Base-by-base conservation (phyloP, 64 coral and sea anemone genomes). In the Hydrozoanthus tunicans region DNA sequence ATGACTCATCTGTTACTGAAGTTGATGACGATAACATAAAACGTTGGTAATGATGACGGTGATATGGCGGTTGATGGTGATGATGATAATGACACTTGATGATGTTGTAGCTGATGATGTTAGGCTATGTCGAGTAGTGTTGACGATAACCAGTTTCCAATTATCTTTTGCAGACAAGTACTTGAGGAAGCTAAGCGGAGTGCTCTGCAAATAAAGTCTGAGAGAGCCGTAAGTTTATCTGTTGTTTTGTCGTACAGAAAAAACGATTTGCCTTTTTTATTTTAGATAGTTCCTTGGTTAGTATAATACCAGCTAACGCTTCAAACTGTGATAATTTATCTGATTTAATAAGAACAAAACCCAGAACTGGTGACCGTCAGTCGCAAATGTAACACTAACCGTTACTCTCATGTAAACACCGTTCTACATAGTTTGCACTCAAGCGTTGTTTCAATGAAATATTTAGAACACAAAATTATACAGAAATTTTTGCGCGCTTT, bases 181-280 rank as follows among this genome's bases (percentile, higher is more conserved):
- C 52, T 86, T 3, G 83, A 86, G 25, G 83, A 86, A 59, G 54
- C 65, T 86, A 86, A 86, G 72, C 83, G 83, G 23, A 86, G 9
- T 56, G 65, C 83, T 0, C 59, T 86, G 53, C 83, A 86, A 86
- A 73, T 86, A 15, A 86, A 86, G 10, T 86, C 83, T 0, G 83
- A 86, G n/a, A 86, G 83, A 86, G 8, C 83, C 13, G 83, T 86
- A 86, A 86, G 83, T 86, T 85, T 85, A 26, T 54, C 3, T 67
- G 1, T 70, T 56, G 43, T 53, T 13, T 56, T n/a, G 53, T 53
- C 1, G 0, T 73, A 26, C 32, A 6, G 24, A 43, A 43, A 1
- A 43, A 43, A 43, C 2, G 32, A 43, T 43, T 43, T 43, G 32
- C 32, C 32, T 43, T 2, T 43, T 43, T 43, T 43, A 43, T 43